Evolutionary conservation across 1,140 invertebrate species (phyloP), one percentile per base, ranked within the genome.

Genomic region (Apis florea): DNA sequence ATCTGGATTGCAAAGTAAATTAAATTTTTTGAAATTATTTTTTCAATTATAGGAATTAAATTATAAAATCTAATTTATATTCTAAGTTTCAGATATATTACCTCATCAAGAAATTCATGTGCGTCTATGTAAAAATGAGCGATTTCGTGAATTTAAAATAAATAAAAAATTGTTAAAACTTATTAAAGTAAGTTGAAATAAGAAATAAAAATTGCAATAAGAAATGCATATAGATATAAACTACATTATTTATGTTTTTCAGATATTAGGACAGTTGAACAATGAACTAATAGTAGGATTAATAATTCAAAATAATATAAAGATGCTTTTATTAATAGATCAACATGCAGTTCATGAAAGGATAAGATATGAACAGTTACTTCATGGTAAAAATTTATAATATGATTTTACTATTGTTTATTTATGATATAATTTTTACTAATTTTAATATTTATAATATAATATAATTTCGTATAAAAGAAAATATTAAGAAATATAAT

Each of bases 271-370:
- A 59, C 93, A 94, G 89, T 79, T 93, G n/a, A 93, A 93, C 86
- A 67, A 83, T 8, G 91, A 93, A 87, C 91, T 93, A 53, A 93
- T 94, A 63, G 90, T 88, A 40, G 93, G 89, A 64, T 78, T 92
- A 54, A 79, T 88, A 51, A 72, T 84, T 54, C 83, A 91, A 61
- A 73, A 90, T 74, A 69, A 89, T 64, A 88, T 82, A 64, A 91
- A 91, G 80, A 73, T 92, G 13, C 81, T 94, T 49, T 72, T 94
- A 72, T 78, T 93, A 12, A 92, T 94, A 51, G 93, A 94, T 88
- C 93, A 94, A 91, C 93, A 94, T 87, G 93, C 93, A 10, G 83
- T 91, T 71, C 90, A 93, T 70, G 93, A 94, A 89, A 91, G 93
- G 83, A 93, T 94, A 85, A 90, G 93, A 70, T 94, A 93, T 72